phyloP scores from a whole-genome alignment of 2,888 invertebrate species.

The Amblyjoppa proteus region DNA sequence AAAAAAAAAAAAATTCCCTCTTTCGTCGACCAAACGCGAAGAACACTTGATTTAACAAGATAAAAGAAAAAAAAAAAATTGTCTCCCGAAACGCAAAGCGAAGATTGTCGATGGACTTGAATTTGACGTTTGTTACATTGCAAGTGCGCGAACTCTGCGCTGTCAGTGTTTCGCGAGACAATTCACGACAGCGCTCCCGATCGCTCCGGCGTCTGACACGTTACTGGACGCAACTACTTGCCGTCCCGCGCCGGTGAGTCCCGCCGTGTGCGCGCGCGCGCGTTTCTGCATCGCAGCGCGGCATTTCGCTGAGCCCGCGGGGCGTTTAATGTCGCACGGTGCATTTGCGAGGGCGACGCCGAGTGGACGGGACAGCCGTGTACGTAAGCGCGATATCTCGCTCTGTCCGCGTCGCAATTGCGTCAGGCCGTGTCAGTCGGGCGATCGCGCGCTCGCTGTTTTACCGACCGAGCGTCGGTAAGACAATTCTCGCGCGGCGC shows the following conservation, averaged over 20 bases:
- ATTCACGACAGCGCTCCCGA: slow-evolving; percentile 43
- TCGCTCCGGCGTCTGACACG: slow-evolving; percentile 56
- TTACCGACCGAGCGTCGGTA: too few species aligned
- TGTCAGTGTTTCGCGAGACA: not conserved
- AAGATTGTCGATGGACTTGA: too few species aligned
- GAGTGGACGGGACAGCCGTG: slow-evolving; percentile 7
- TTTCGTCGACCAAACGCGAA: too few species aligned
- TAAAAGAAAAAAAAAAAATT: too few species aligned
- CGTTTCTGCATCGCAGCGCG: not conserved
- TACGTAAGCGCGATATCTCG: slow-evolving; percentile 16
- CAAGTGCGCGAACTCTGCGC: too few species aligned
- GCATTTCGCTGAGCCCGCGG: slow-evolving; percentile 29
- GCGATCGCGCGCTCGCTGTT: not conserved
- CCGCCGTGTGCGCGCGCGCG: slow-evolving; percentile 39
- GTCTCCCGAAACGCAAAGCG: too few species aligned
- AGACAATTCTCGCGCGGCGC: not conserved
- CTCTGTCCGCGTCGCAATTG: slow-evolving; percentile 16
- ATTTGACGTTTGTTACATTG: too few species aligned
- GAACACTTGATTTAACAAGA: too few species aligned
- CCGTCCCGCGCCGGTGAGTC: slow-evolving; percentile 45
- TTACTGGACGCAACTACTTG: slow-evolving; percentile 62
- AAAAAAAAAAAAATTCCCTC: too few species aligned
- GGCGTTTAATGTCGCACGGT: slow-evolving; percentile 26
- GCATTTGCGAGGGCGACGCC: slow-evolving; percentile 9
- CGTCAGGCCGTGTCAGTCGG: too few species aligned